Base-by-base conservation (phyloP, 2,113 vertebrate genomes). In the Cephalopterus ornatus region DNA sequence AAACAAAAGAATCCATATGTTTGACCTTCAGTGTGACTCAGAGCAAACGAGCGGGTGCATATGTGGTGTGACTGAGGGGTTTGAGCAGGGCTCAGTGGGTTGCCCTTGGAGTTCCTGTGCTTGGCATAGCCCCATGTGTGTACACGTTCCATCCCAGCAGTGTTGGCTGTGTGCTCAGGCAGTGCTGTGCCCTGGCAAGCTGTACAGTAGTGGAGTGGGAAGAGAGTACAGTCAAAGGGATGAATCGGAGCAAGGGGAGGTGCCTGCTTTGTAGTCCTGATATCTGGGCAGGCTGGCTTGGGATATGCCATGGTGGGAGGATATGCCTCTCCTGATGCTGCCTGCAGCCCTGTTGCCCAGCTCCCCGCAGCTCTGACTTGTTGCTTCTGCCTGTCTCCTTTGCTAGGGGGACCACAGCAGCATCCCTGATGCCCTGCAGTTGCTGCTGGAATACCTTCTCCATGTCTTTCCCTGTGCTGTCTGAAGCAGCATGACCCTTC, bases 101-200 rank as follows among this genome's bases (percentile, higher is more conserved):
- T 63, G 44, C 63, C 61, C 37, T 32, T 19, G 59, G 27, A 23
- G 8, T 92, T 26, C 30, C 49, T 1, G 5, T 26, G 28, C 5
- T 65, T 39, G 35, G 20, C 2, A 14, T 63, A n/a, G 11, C 39
- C 47, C 12, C 0, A 0, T 0, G 2, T 6, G 4, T 1, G 2
- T 46, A 24, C 4, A 2, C 33, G 14, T 9, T 19, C 32, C 70
- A 3, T 3, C 14, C 14, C n/a, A 7, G 66, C 82, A 71, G 56
- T 5, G 53, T 22, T 52, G 50, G 49, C 52, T 12, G 15, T 3
- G 47, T 35, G 73, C 63, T 92, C 7, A 2, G 67, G 62, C 50
- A 47, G 47, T 0, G 1, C 41, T n/a, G 41, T 35, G 53, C 44
- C 67, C 39, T 26, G 27, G 30, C 1, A 4, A 70, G 30, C 47